phyloP scores from a whole-genome alignment of 2,113 vertebrate genomes.

The Circaetus cinerascens region DNA sequence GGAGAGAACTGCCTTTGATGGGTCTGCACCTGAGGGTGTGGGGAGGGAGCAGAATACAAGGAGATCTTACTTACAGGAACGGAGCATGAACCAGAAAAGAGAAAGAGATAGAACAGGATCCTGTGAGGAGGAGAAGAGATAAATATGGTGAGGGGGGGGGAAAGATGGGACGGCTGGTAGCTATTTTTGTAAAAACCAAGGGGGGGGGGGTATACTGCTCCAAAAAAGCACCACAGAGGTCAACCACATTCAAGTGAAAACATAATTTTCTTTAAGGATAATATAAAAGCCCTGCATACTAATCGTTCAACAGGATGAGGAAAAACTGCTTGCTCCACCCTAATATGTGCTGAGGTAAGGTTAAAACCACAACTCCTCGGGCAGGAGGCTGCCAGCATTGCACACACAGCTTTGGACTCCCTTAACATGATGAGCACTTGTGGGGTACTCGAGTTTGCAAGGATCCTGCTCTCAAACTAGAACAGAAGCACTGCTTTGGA shows the following conservation, averaged over 20 bases:
- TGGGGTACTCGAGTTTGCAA: background rate
- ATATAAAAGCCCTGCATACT: background rate
- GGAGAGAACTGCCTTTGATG: background rate
- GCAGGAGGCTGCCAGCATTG: background rate
- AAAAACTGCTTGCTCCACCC: background rate
- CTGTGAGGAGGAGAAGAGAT: background rate
- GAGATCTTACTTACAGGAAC: background rate
- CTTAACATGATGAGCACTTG: rapidly evolving
- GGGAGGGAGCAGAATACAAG: background rate
- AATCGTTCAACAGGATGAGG: background rate
- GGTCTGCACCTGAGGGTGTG: background rate
- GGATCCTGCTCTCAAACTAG: background rate
- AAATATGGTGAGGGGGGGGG: background rate
- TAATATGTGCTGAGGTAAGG: background rate
- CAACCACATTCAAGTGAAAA: background rate
- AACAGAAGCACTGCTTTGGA: background rate
- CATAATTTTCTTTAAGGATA: background rate
- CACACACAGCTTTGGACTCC: background rate
- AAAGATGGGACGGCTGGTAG: background rate
- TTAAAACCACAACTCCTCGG: background rate
- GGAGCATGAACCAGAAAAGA: background rate
- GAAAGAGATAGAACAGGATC: background rate
- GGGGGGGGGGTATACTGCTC: background rate
- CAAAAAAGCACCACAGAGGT: background rate
- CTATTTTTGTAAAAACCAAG: background rate